Evolutionary conservation across 1,140 invertebrate genomes (phyloP), one percentile per base, ranked within the genome.

Genomic region (Temnothorax nylanderi): DNA sequence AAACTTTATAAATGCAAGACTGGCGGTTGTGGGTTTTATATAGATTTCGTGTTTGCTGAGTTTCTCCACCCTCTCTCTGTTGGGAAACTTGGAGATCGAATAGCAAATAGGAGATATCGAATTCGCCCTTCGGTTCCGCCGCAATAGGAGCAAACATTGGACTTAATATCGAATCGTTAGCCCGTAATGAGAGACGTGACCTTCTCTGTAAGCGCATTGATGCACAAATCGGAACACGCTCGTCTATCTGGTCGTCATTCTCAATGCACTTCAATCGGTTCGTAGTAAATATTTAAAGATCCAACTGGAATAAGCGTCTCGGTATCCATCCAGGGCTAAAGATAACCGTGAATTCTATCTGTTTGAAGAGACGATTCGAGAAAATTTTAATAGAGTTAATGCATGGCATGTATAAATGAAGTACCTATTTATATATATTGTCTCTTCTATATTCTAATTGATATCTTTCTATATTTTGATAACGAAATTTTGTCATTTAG

Each of bases 81-180:
- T 84, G n/a, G 69, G 69, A 84, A 84, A 84, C 80, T 84, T 84
- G 84, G 54, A 87, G 88, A 77, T 87, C 78, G 54, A 90, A 77
- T 67, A 10, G 87, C 85, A 89, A 90, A 88, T 85, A 82, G 41
- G 54, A 58, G 67, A 86, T 67, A 65, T 84, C 85, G 71, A 81
- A 21, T 65, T 78, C 80, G 49, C 69, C 74, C 60, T 85, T 77
- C 60, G 21, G 11, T 56, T 78, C 32, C 62, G 47, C 74, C 62
- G 82, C 58, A 54, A 65, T 85, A 64, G 44, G 72, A 87, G 85
- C 85, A 90, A 90, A 89, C 81, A 89, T 62, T 47, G 78, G 86
- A 89, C 86, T 90, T 90, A 89, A 90, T 90, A 89, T 89, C 65
- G 75, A 88, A 64, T 86, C 74, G 58, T 77, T 77, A 77, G 72